Evolutionary conservation across 2,888 invertebrate species (phyloP).

Genomic region (Eupeodes latifasciatus): DNA sequence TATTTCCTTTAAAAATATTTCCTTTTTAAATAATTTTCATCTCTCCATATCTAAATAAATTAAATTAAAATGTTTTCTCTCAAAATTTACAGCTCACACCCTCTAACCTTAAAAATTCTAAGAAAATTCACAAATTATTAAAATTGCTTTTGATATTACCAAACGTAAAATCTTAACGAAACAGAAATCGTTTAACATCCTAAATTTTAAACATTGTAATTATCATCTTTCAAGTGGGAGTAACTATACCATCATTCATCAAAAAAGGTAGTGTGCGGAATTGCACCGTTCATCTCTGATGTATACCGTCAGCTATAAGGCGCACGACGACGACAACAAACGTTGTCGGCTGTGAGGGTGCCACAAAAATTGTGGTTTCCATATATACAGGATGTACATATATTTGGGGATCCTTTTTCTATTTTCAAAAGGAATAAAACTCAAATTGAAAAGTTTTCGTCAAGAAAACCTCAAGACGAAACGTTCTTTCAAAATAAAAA

Average conservation of each 20-base stretch:
- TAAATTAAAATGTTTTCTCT: no score
- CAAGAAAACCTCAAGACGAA: slow-evolving; percentile 60
- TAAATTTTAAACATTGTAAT: slow-evolving; percentile 60
- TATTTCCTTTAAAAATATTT: no score
- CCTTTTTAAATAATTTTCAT: no score
- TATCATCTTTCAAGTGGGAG: slow-evolving; percentile 33
- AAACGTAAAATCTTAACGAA: slow-evolving; percentile 23
- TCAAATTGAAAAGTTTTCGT: slow-evolving; percentile 60
- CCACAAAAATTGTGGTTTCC: slow-evolving; percentile 17
- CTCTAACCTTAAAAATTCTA: no score
- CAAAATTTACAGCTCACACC: no score
- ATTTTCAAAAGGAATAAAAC: slow-evolving; percentile 27
- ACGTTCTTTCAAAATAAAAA: slow-evolving; percentile 33
- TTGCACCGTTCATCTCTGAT: not conserved
- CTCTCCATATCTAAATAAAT: no score
- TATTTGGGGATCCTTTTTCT: no score
- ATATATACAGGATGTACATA: not conserved
- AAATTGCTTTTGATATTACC: slow-evolving; percentile 21
- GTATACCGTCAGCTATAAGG: no score
- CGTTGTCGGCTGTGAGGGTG: not conserved
- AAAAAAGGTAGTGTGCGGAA: not conserved
- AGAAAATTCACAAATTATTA: no score
- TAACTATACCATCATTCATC: not conserved
- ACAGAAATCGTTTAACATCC: slow-evolving; percentile 50
- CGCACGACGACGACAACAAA: not conserved